Percentiles rank a stretch among this genome's conserved stretches.
Conservation (phyloP, 2,888 invertebrate species). For the Oxytorus armatus region DNA sequence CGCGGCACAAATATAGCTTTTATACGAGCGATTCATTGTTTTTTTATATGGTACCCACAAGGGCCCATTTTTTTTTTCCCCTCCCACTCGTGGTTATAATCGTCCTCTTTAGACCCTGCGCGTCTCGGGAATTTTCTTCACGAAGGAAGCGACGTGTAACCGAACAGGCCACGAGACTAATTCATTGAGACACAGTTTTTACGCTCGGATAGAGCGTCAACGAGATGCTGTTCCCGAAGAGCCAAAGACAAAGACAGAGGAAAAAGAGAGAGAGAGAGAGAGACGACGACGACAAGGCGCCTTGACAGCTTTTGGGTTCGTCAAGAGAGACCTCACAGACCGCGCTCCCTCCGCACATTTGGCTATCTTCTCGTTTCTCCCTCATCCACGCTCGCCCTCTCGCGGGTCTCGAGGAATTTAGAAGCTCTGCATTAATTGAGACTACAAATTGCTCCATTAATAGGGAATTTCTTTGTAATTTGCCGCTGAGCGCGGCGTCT, state of each 20-base stretch:
- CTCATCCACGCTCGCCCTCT: background rate
- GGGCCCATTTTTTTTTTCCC: constrained; percentile 30
- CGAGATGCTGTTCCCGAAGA: constrained; percentile 54
- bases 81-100: constrained; percentile 30
- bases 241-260: constrained; percentile 22
- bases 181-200: constrained; percentile 68
- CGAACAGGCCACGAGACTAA: constrained; percentile 64
- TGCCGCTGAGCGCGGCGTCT: constrained; percentile 32
- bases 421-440: constrained; percentile 67
- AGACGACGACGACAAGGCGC: constrained; percentile 22
- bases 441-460: constrained; percentile 72
- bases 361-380: constrained; percentile 10
- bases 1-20: constrained; percentile 36
- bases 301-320: constrained; percentile 58
- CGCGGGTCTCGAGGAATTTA: constrained; percentile 64
- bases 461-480: constrained; percentile 64
- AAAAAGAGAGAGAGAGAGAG: constrained; percentile 13
- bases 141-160: constrained; percentile 62
- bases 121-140: constrained; percentile 27
- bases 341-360: constrained; percentile 31
- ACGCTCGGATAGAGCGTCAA: constrained; percentile 60
- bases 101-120: constrained; percentile 12
- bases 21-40: constrained; percentile 12
- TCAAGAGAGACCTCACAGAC: constrained; percentile 64
- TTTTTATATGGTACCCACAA: constrained; percentile 23